phyloP scores from a whole-genome alignment of 2,888 invertebrate genomes.

The Tanypteryx hageni region DNA sequence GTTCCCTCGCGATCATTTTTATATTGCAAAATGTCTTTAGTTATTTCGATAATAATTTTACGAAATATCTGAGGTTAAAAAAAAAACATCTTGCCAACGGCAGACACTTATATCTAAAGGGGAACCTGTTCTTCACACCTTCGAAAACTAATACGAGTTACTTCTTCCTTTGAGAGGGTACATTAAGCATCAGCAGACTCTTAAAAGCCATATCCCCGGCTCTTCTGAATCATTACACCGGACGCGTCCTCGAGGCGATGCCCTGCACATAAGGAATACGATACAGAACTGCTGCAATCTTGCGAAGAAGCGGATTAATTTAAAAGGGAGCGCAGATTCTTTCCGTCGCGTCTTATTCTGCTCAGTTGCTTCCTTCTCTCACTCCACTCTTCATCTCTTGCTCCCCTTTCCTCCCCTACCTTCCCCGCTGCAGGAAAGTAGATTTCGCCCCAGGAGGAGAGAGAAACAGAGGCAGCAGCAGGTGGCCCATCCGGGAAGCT shows the following conservation, averaged over 20 bases:
- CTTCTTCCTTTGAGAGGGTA: neutral
- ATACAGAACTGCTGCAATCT: neutral
- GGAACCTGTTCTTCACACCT: too few species aligned
- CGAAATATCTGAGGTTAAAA: too few species aligned
- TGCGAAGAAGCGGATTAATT: conserved; percentile 2
- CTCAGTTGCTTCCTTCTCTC: neutral
- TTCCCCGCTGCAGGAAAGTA: neutral
- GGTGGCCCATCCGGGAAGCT: conserved; percentile 48
- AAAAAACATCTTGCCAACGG: too few species aligned
- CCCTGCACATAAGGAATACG: neutral
- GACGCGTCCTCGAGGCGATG: too few species aligned
- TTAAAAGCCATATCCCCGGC: neutral
- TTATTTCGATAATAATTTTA: too few species aligned
- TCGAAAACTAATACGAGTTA: neutral
- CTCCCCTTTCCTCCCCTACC: neutral
- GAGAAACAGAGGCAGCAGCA: conserved; percentile 33
- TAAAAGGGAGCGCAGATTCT: conserved; percentile 12
- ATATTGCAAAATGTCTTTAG: too few species aligned
- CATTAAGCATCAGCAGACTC: neutral
- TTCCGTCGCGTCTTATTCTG: conserved; percentile 26
- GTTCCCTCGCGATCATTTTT: too few species aligned
- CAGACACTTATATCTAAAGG: too few species aligned
- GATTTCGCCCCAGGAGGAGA: neutral
- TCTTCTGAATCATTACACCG: neutral
- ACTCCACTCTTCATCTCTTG: neutral